Evolutionary conservation across 2,113 vertebrate genomes (phyloP), one percentile per base, ranked within the genome.

Genomic region (Lepus americanus): DNA sequence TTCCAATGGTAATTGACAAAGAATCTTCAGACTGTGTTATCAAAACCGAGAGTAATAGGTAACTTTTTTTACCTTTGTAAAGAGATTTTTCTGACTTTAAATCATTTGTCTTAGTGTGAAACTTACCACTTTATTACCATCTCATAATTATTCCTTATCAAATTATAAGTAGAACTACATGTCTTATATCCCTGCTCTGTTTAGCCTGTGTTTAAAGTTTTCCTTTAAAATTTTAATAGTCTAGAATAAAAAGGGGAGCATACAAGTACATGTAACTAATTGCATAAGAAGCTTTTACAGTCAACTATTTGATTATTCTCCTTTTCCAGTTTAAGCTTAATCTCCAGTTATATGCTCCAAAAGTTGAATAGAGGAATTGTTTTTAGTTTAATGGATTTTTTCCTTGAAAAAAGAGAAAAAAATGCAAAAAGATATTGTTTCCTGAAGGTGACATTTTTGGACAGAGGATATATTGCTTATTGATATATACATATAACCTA

Each of bases 251-350:
- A 94, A 94, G 87, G 76, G 29, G 44, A 94, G 51, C 17, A 92
- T 95, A 77, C 29, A 2, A 23, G 3, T 85, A 5, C 64, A 67
- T 85, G 31, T 80, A 88, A 90, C 44, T 92, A 76, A 92, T 74
- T 95, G 63, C 53, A 55, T 86, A 64, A 61, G 95, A 93, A 89
- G 82, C 63, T 92, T 97, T 89, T 92, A 89, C 5, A 67, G 36
- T 73, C 44, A 78, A 64, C n/a, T 93, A 31, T 94, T 66, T 73
- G 94, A 95, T 93, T 93, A 73, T 89, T 77, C 25, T 4, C 27
- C 6, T 89, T 89, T 86, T 61, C 74, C 81, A 67, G 67, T 89
- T 91, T 72, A 72, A 89, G 36, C 63, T 89, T 89, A 86, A 73
- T 93, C 69, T 91, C 44, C 78, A 92, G n/a, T 49, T 95, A 89